Base-by-base conservation (phyloP, 2,113 vertebrate genomes). In the Sclerurus mexicanus region DNA sequence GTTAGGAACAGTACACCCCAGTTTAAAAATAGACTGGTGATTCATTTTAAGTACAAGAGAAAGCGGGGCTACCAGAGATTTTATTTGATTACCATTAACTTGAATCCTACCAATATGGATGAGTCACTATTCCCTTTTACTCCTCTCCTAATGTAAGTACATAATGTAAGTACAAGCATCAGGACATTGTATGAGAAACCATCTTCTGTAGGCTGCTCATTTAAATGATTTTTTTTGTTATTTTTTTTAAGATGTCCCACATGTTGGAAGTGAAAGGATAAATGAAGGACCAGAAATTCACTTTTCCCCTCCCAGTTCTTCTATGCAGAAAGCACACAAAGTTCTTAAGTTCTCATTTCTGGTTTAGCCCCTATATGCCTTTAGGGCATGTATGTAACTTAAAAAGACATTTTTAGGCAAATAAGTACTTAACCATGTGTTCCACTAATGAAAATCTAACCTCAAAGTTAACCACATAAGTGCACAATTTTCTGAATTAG, bases 21-120 rank as follows among this genome's bases (percentile, higher is more conserved):
- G 30, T 71, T 94, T 88, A 89, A 93, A 96, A 96, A 84, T 63
- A 89, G 55, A 66, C 30, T 19, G 18, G 39, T 91, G 84, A 85
- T 91, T 95, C 52, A 91, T 74, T 85, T 62, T 28, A 85, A 89
- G 35, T 53, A 59, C 37, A 93, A 87, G 16, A 78, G 23, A 89
- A 85, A 89, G 44, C 50, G 42, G 84, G 8, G 56, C 13, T 71
- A 91, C 31, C 20, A 42, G 31, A n/a, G 15, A 63, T 63, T 89
- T 73, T 75, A 59, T 75, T 71, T 86, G n/a, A 77, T 94, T 83
- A 90, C 18, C 24, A 33, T 71, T 77, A 30, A 22, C 52, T 76
- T 73, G 39, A 63, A 82, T 72, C 62, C 53, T n/a, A 92, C 44
- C 77, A 74, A 40, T 67, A 20, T 81, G 40, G 22, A 58, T 91